Evolutionary conservation across 2,797 vertebrate species (phyloP).

Genomic region (Tenualosa ilisha): DNA sequence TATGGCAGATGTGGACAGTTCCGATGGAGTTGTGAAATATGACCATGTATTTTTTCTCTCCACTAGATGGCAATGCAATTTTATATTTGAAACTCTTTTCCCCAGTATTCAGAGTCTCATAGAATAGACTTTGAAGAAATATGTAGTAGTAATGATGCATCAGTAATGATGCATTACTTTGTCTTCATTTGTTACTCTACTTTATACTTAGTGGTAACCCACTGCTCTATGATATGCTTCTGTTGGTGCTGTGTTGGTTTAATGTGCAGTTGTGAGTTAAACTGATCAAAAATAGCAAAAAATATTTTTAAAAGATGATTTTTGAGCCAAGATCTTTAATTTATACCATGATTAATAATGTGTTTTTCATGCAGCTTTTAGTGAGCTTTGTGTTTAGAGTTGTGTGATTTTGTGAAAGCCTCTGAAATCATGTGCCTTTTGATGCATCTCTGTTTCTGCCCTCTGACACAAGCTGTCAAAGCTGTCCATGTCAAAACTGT

Average conservation of each 20-base stretch:
- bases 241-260: background rate
- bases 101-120: background rate
- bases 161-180: background rate
- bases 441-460: background rate
- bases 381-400: background rate
- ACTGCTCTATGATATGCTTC: background rate
- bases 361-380: background rate
- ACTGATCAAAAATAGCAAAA: background rate
- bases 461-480: background rate
- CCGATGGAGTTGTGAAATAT: background rate
- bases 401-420: background rate
- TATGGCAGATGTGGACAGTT: no score
- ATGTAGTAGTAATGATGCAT: background rate
- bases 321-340: background rate
- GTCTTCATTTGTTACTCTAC: background rate
- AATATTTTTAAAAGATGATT: background rate
- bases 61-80: slow-evolving; percentile 65
- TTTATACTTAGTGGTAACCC: background rate
- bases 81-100: background rate
- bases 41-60: background rate
- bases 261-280: background rate
- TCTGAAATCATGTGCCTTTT: background rate
- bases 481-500: background rate
- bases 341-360: background rate
- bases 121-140: no score